Evolutionary conservation across 2,888 invertebrate species (phyloP).

Genomic region (Nomada goodeniana): DNA sequence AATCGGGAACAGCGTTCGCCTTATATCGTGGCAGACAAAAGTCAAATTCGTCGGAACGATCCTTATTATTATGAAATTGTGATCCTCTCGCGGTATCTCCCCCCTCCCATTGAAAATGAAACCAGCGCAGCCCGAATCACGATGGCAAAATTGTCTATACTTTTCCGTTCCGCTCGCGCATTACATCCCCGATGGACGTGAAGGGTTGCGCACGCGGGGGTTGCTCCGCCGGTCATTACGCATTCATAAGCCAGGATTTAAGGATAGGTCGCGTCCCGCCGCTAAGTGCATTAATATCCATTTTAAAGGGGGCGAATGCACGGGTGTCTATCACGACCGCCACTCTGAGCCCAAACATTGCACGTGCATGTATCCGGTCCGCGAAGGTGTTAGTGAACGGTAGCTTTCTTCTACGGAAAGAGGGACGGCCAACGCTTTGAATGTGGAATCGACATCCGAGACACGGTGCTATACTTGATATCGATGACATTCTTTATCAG

Average conservation of each 20-base stretch:
- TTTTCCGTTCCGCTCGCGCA: slow-evolving; percentile 50
- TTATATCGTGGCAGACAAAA: too few species aligned
- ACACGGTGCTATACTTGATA: too few species aligned
- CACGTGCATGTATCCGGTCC: slow-evolving; percentile 31
- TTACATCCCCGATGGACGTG: slow-evolving; percentile 36
- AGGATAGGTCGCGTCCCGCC: slow-evolving; percentile 72
- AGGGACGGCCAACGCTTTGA: slow-evolving; percentile 8
- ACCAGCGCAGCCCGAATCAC: slow-evolving; percentile 27
- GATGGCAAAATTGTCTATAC: slow-evolving; percentile 63
- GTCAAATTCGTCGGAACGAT: too few species aligned
- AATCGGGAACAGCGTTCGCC: too few species aligned
- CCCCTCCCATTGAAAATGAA: background rate
- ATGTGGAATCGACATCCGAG: slow-evolving; percentile 7
- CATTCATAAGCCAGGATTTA: slow-evolving; percentile 80
- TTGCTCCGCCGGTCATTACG: slow-evolving; percentile 73
- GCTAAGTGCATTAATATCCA: slow-evolving; percentile 77
- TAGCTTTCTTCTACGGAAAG: background rate
- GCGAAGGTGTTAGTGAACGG: slow-evolving; percentile 16
- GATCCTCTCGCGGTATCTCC: background rate
- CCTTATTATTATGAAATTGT: too few species aligned
- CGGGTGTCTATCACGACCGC: slow-evolving; percentile 34
- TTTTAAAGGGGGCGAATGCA: slow-evolving; percentile 72
- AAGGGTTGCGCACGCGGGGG: slow-evolving; percentile 53
- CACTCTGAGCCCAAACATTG: slow-evolving; percentile 3
- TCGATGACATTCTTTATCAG: slow-evolving; percentile 1